A percentile compares a stretch with the other conserved stretches of the same genome.
These are phyloP conservation scores for Lutjanus argentimaculatus DNA, from an alignment of 2,797 vertebrate species.

Conservation along the genomic window DNA sequence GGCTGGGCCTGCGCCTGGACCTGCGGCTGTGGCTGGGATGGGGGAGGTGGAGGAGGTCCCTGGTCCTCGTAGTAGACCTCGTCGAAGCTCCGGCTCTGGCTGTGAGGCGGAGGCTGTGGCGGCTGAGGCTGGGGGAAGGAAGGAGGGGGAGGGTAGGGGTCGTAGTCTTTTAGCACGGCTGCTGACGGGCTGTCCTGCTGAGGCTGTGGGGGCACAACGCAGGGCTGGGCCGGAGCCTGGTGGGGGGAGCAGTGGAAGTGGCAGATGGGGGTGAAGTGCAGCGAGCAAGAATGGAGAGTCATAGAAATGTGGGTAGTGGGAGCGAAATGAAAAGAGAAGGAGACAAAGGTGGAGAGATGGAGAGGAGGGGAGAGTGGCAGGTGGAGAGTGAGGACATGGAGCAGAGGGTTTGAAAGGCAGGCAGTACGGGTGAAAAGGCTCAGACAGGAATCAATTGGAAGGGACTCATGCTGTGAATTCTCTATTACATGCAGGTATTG, in stretches of 20 bases:
- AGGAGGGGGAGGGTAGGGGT: constrained; percentile 83
- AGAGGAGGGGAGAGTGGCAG: constrained; percentile 41
- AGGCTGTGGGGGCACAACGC: constrained; percentile 75
- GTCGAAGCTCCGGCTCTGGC: constrained; percentile 81
- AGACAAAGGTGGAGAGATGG: constrained; percentile 34
- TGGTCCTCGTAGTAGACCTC: constrained; percentile 82
- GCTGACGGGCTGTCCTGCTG: constrained; percentile 80
- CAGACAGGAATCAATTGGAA: constrained; percentile 58
- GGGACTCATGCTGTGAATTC: constrained; percentile 72
- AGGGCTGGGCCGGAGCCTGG: constrained; percentile 77
- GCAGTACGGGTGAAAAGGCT: constrained; percentile 50
- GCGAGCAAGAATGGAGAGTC: constrained; percentile 35
- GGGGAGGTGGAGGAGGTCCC: constrained; percentile 65
- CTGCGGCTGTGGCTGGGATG: constrained; percentile 68
- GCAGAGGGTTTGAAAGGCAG: constrained; percentile 57
- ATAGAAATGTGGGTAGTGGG: constrained; percentile 29
- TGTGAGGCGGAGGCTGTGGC: constrained; percentile 79
- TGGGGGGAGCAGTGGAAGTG: constrained; percentile 15
- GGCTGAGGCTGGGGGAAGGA: constrained; percentile 83
- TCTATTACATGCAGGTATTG: constrained; percentile 65
- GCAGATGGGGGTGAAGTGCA: constrained; percentile 9
- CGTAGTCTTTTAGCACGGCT: constrained; percentile 82
- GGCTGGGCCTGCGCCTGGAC: constrained; percentile 80
- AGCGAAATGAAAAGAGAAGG: constrained; percentile 26
- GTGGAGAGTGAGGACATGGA: constrained; percentile 49